These are phyloP conservation scores for Drosophila algonquin DNA, from an alignment of 2,888 invertebrate genomes.

Conservation along the genomic window DNA sequence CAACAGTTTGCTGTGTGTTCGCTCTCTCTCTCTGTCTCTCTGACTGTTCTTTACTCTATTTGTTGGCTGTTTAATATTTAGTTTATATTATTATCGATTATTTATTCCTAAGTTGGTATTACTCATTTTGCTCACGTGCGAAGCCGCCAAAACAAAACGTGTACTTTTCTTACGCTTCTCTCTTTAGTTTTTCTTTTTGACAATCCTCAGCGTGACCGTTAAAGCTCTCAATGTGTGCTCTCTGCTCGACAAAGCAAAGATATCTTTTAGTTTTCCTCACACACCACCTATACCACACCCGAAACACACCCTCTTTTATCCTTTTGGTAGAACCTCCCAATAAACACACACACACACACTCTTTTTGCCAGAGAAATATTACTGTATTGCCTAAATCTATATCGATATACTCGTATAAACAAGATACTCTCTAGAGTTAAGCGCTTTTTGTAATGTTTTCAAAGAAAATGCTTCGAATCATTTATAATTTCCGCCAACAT, in stretches of 20 bases:
- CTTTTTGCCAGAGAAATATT: slow-evolving; percentile 51
- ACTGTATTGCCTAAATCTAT: slow-evolving; percentile 56
- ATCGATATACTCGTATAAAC: slow-evolving; percentile 29
- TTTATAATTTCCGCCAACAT: slow-evolving; percentile 45
- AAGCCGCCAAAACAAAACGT: slow-evolving; percentile 7
- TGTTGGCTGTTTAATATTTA: slow-evolving; percentile 30
- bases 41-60: slow-evolving; percentile 26
- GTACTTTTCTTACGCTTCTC: slow-evolving; percentile 15
- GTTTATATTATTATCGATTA: slow-evolving; percentile 13
- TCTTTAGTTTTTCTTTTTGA: slow-evolving; percentile 8
- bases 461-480: slow-evolving; percentile 52
- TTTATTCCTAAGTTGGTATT: slow-evolving; percentile 27
- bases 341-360: slow-evolving; percentile 4
- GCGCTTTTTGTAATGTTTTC: slow-evolving; percentile 72
- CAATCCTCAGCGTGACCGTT: slow-evolving; percentile 25
- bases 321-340: slow-evolving; percentile 24
- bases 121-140: slow-evolving; percentile 33
- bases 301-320: slow-evolving; percentile 21
- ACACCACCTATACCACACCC: slow-evolving; percentile 6
- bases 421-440: slow-evolving; percentile 54
- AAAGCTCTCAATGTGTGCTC: slow-evolving; percentile 35
- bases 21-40: slow-evolving; percentile 29
- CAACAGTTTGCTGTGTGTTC: slow-evolving; percentile 63
- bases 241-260: slow-evolving; percentile 26
- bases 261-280: slow-evolving; percentile 18